Base-by-base conservation (phyloP, 2,888 invertebrate genomes). In the Himalopsyche kuldschensis region DNA sequence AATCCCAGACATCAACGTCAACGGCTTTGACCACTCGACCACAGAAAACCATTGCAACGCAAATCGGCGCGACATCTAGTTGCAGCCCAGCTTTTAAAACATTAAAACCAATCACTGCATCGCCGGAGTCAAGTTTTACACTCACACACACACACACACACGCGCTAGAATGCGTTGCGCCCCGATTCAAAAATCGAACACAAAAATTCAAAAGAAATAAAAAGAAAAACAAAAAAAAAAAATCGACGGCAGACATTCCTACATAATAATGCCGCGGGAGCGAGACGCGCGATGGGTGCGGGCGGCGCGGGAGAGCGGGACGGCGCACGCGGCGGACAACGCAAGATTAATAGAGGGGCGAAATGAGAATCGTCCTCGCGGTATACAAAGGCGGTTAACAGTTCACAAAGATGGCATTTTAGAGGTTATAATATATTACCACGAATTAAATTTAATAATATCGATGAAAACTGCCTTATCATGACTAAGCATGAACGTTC, bases 271-370 rank as follows among this genome's bases (percentile, higher is more conserved):
- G 79, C 78, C 77, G 63, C 32, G 78, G 27, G 81, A 84, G 41
- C 15, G 81, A 75, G 79, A 84, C 15, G 76, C 5, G 2, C 15
- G 17, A 78, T 20, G 31, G 31, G 17, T 6, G 41, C 15, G 55
- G 11, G 15, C 32, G 11, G 24, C 3, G 84, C 31, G 35, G 30
- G 15, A 5, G 48, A 78, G 32, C 30, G 79, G 31, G 82, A 84
- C 35, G 80, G 20, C 11, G 35, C 35, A 24, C 78, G 81, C 85
- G 83, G 81, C 81, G 85, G 85, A 47, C 75, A 41, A 20, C 31
- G 75, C 79, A 85, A 85, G 85, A 85, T 85, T 85, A 85, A 85
- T 85, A 83, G 85, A 35, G 47, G 76, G 81, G 85, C 83, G 81
- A 85, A 85, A 84, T 69, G 83, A 35, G 80, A 63, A 77, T 31